Conservation (phyloP, 2,797 vertebrate genomes). For the Taeniopygia guttata region DNA sequence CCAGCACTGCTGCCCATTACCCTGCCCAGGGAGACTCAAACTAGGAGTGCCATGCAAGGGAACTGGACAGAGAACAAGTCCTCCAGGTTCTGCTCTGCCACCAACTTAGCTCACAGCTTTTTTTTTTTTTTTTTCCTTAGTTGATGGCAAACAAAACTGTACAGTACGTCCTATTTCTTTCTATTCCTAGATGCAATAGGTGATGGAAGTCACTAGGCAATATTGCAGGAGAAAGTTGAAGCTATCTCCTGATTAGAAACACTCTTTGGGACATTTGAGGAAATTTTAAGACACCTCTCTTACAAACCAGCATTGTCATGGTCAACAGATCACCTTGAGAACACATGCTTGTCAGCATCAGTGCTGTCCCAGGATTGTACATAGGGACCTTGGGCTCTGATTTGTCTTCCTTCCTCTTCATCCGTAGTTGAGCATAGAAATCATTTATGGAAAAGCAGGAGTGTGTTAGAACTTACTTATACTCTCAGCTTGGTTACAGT, state of each 20-base stretch:
- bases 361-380: neutral
- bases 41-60: rapidly evolving
- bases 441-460: neutral
- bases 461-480: neutral
- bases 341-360: neutral
- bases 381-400: neutral
- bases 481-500: neutral
- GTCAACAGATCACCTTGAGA: neutral
- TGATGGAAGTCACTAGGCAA: neutral
- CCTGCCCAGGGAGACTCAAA: neutral
- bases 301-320: neutral
- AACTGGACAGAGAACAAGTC: neutral
- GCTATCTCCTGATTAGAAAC: neutral
- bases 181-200: neutral
- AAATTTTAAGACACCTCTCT: neutral
- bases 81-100: neutral
- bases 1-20: neutral
- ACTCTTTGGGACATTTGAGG: neutral
- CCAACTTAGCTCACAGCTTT: neutral
- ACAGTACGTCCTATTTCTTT: rapidly evolving
- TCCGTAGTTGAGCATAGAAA: neutral
- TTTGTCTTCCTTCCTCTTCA: neutral
- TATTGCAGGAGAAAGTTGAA: neutral
- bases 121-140: neutral
- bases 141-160: neutral